These are phyloP conservation scores for Tretioscincus oriximinensis DNA, from an alignment of 2,113 vertebrate genomes.

Conservation along the genomic window DNA sequence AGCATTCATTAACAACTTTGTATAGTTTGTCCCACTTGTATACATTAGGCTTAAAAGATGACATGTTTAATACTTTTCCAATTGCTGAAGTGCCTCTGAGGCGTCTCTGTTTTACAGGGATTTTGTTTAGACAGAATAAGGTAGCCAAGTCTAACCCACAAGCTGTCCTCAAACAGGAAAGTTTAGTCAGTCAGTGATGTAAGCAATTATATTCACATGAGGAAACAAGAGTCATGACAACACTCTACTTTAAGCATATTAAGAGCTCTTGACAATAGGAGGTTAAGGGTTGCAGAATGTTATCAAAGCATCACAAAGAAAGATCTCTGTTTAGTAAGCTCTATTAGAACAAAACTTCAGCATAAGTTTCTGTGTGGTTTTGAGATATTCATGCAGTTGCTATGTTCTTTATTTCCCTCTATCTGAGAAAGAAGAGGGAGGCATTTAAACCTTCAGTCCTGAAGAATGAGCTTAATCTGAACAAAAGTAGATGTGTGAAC, in stretches of 20 bases:
- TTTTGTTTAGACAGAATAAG: slow-evolving; percentile 10
- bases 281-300: slow-evolving; percentile 21
- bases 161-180: background rate
- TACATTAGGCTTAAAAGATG: background rate
- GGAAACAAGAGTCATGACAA: background rate
- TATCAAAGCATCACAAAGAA: background rate
- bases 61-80: background rate
- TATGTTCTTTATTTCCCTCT: background rate
- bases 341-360: background rate
- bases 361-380: slow-evolving; percentile 11
- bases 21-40: background rate
- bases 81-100: background rate
- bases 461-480: too few relatives aligned
- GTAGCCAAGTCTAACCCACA: slow-evolving; percentile 1
- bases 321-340: background rate
- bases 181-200: background rate
- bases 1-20: background rate
- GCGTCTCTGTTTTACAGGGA: background rate
- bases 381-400: background rate
- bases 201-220: slow-evolving; percentile 6
- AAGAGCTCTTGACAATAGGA: slow-evolving; percentile 5
- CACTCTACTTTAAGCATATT: background rate
- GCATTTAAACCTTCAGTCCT: background rate
- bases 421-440: background rate
- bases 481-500: too few relatives aligned